phyloP scores from a whole-genome alignment of 2,113 vertebrate genomes.

The Plecturocebus donacophilus region DNA sequence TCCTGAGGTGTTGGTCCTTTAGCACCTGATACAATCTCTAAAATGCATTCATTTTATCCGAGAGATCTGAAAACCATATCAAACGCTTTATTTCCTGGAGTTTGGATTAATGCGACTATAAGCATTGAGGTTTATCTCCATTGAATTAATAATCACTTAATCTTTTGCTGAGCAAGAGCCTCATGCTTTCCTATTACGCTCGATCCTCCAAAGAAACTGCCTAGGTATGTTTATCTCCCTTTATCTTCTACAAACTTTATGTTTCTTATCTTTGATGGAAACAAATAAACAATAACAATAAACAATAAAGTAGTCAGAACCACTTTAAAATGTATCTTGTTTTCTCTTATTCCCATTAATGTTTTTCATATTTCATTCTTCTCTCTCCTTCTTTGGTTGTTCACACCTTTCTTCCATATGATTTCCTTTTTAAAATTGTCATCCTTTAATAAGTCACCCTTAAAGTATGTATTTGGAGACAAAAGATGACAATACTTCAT shows the following conservation, averaged over 20 bases:
- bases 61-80: not conserved
- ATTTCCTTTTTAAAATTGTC: not conserved
- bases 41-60: not conserved
- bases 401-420: not conserved
- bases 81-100: not conserved
- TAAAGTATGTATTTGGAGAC: not conserved
- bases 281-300: not conserved
- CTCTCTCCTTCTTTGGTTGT: not conserved
- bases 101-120: not conserved
- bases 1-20: not conserved
- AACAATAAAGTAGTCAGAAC: not conserved
- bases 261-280: not conserved
- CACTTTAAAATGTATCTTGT: not conserved
- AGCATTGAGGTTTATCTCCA: not conserved
- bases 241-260: not conserved
- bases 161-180: not conserved
- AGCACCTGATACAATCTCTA: not conserved
- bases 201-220: not conserved
- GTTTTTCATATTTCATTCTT: not conserved
- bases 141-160: not conserved
- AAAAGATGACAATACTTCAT: not conserved
- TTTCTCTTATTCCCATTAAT: not conserved
- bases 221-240: not conserved
- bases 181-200: not conserved
- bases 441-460: not conserved